Evolutionary conservation across 2,797 vertebrate species (phyloP), one percentile per base, ranked within the genome.

Genomic region (Sternarchorhynchus goeldii): DNA sequence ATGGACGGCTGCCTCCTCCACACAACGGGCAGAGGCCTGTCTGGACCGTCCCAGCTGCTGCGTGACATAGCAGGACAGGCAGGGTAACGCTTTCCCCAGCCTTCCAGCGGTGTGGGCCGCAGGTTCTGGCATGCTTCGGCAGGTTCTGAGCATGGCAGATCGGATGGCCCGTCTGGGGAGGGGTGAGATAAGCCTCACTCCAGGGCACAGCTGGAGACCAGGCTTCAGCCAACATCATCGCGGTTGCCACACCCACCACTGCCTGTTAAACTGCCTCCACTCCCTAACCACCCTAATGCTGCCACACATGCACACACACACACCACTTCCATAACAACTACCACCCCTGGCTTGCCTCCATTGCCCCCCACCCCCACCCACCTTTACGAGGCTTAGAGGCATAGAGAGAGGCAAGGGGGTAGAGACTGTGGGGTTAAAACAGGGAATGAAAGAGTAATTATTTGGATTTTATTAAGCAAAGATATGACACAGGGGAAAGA

Each of bases 131-230:
- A 36, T 50, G 29, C 65, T 64, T 25, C 7, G 36, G 72, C n/a
- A 20, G 36, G 64, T 45, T 81, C 70, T 80, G 36, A 83, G 66
- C 57, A 25, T 67, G 66, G 53, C 69, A 79, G 56, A 73, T 66
- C 66, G 63, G 45, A 80, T 75, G 25, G 60, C 25, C 45, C 75
- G 65, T 29, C 39, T 71, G 66, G 34, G 69, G 72, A 77, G 69
- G 63, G 60, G 41, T 77, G 77, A 85, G 78, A 85, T 83, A 72
- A 82, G 55, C 57, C 65, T 39, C 76, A 79, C 69, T 82, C 59
- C 18, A 82, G 59, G 80, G 60, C 77, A 68, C 81, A 84, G 82
- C 82, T 79, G 82, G 63, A 82, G 83, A 66, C 81, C 67, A 79
- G 67, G 55, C 65, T 71, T 77, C 41, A 63, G 55, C 64, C 45